These are phyloP conservation scores for Diplodus puntazzo DNA, from an alignment of 2,797 vertebrate species.

Conservation along the genomic window DNA sequence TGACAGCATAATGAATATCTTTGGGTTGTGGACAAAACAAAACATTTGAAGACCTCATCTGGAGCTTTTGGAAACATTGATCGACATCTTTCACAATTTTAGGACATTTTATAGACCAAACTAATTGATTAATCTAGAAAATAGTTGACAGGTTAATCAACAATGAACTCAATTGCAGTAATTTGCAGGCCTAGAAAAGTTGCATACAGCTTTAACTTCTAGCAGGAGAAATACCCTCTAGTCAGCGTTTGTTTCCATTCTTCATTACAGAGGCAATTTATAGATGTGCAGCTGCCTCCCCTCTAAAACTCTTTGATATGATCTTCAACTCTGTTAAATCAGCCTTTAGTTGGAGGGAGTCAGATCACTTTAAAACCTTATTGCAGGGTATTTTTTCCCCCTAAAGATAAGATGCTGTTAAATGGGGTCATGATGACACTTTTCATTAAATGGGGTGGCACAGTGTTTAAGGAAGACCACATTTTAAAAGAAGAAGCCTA, in stretches of 20 bases:
- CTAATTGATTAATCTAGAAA: no score
- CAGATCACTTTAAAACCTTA: constrained; percentile 16
- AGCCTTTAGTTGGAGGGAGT: constrained; percentile 7
- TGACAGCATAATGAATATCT: no score
- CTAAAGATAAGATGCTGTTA: constrained; percentile 16
- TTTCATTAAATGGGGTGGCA: constrained; percentile 39
- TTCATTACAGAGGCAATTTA: constrained; percentile 30
- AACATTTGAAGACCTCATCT: no score
- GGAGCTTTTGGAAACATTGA: no score
- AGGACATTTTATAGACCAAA: no score
- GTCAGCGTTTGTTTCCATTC: constrained; percentile 7
- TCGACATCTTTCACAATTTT: no score
- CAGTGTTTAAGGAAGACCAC: constrained; percentile 35
- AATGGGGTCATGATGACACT: constrained; percentile 21
- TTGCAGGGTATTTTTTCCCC: not conserved
- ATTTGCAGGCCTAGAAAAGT: not conserved
- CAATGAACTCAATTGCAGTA: no score
- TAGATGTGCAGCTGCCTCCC: constrained; percentile 10
- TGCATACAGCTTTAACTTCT: not conserved
- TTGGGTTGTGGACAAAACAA: no score
- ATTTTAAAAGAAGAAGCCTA: constrained; percentile 33
- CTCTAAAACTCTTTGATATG: constrained; percentile 24
- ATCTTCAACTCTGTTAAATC: constrained; percentile 29
- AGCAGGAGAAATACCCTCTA: not conserved
- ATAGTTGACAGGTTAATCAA: no score